Evolutionary conservation across 2,113 vertebrate species (phyloP).

Genomic region (Otolemur garnettii): DNA sequence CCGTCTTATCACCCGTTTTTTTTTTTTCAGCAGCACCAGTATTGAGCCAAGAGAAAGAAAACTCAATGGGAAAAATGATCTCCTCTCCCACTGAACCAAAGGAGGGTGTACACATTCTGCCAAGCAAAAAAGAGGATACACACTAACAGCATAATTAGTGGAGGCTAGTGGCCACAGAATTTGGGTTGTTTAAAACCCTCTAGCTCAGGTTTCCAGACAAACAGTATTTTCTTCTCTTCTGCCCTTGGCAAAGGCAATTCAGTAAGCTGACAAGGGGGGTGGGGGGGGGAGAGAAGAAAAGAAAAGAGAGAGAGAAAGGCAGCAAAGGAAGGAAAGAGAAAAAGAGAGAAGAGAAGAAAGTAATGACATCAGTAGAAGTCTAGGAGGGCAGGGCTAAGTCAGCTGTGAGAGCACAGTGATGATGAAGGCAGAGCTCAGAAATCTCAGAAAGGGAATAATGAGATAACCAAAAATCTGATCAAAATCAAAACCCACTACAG

Average conservation of each 20-base stretch:
- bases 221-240: background rate
- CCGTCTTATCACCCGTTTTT: background rate
- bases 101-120: background rate
- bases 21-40: background rate
- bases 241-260: conserved; percentile 30
- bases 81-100: background rate
- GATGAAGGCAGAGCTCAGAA: background rate
- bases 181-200: background rate
- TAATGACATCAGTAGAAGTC: background rate
- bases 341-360: background rate
- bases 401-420: background rate
- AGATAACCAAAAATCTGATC: background rate
- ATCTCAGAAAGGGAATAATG: background rate
- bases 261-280: background rate
- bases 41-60: background rate
- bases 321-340: background rate
- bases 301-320: background rate
- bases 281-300: background rate
- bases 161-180: background rate
- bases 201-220: background rate
- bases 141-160: background rate
- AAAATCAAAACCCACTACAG: background rate
- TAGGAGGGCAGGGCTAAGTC: background rate
- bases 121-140: background rate
- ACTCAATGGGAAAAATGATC: background rate